Evolutionary conservation across 2,888 invertebrate genomes (phyloP).

Genomic region (Euzetes globulus): DNA sequence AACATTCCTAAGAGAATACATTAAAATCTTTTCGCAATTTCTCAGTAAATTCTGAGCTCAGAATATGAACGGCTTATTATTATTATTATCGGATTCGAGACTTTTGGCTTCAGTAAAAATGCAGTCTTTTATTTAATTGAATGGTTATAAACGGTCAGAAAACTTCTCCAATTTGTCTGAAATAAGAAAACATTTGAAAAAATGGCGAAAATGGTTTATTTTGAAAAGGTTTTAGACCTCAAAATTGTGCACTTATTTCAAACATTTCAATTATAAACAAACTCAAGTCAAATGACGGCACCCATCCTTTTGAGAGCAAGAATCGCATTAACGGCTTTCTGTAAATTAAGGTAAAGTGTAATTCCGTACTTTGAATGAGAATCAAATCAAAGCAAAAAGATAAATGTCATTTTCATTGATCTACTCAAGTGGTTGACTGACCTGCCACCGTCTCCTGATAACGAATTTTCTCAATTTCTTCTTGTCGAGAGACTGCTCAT

Average conservation of each 20-base stretch:
- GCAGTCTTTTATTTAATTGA: neutral
- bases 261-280: neutral
- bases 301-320: conserved; percentile 79
- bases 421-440: conserved; percentile 41
- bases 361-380: too few species aligned
- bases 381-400: too few species aligned
- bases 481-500: conserved; percentile 57
- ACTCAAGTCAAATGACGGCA: conserved; percentile 37
- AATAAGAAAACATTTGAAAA: neutral
- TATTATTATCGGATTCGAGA: too few species aligned
- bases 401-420: too few species aligned
- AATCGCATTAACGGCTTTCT: conserved; percentile 79
- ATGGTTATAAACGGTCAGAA: neutral
- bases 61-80: too few species aligned
- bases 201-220: neutral
- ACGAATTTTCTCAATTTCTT: conserved; percentile 76
- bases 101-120: too few species aligned
- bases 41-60: too few species aligned
- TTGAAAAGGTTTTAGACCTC: neutral
- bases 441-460: conserved; percentile 74
- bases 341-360: conserved; percentile 42
- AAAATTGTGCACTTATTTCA: conserved; percentile 23
- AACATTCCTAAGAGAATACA: too few species aligned
- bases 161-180: neutral
- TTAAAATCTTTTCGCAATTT: too few species aligned